Base-by-base conservation (phyloP, 2,888 invertebrate species). In the Calliopum simillimum region DNA sequence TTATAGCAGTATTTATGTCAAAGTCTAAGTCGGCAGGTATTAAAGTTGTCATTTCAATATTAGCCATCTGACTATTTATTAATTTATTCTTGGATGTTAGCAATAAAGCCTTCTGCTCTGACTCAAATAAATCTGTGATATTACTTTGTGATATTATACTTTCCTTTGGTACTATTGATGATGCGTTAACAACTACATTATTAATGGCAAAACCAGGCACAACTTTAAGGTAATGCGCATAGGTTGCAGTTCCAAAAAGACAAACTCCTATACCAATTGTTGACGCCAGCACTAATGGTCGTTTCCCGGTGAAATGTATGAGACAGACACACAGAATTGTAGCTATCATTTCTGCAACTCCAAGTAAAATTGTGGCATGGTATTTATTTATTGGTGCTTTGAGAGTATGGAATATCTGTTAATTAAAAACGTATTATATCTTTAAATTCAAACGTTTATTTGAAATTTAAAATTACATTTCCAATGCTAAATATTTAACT, bases 361-460 rank as follows among this genome's bases (percentile, higher is more conserved):
- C 94, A 33, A 94, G 86, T 41, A 93, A 86, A 49, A 93, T 88
- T 0, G 94, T 93, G 0, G 94, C 93, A 71, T 91, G 90, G 84
- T 93, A 94, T 79, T 92, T 91, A 79, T 94, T 90, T 71, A 94
- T 89, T 0, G 94, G 94, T 0, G 93, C 90, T 61, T 92, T 89
- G 25, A 94, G 81, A 71, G 89, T 88, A 62, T 90, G 89, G 79
- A 94, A 94, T 78, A 94, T 93, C 73, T 88, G 62, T n/a, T n/a
- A 65, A 70, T 69, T 62, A 62, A 51, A 53, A 33, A 33, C 8
- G 33, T 8, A 1, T 33, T 33, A 2, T 1, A 44, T 62, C 12
- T 14, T 41, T 23, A 13, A 62, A 44, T 69, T 51, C 56, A 2
- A 64, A 3, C n/a, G 25, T 2, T 2, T 16, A 33, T 56, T 56